Evolutionary conservation across 2,888 invertebrate species (phyloP), one percentile per base, ranked within the genome.

Genomic region (Drosophila monieri): DNA sequence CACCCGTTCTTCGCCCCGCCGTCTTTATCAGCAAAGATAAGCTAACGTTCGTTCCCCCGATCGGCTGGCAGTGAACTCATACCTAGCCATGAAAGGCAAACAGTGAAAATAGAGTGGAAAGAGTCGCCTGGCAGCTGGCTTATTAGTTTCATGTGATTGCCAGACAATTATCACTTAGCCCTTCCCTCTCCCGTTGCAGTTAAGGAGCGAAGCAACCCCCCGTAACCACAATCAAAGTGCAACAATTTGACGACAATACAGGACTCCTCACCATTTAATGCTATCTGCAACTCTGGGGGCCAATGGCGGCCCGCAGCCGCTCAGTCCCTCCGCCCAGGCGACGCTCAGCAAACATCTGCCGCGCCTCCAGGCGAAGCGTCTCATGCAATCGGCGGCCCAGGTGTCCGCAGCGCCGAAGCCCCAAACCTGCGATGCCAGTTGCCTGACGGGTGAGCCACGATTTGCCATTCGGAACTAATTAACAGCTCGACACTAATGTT

Each of bases 301-400:
- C 76, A 88, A 89, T 79, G 88, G 86, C 69, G 81, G 81, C 79
- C 76, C 67, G n/a, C 73, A 73, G 84, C 91, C 92, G 75, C 87
- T 91, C 74, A 91, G 91, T 84, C 91, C 90, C 77, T 89, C 91
- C 61, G 91, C 91, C 56, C 92, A 91, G 88, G 91, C 91, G 73
- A 91, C 91, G 67, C 83, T 91, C 73, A 91, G 90, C 73, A 91
- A 92, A 76, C 92, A 91, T 84, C 79, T 91, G 71, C 91, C 91
- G 55, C 90, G 89, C 73, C 79, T 91, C 62, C 88, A 90, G 61
- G 67, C 90, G 37, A 91, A 89, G 75, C 89, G 89, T 62, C 89
- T 91, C 70, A 85, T 90, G 80, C 80, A 83, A 56, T 85, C 86
- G 68, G 37, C 67, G 25, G 18, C 9, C 15, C 51, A 44, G 32